Conservation (phyloP, 2,888 invertebrate genomes). For the Tortricodes alternella region DNA sequence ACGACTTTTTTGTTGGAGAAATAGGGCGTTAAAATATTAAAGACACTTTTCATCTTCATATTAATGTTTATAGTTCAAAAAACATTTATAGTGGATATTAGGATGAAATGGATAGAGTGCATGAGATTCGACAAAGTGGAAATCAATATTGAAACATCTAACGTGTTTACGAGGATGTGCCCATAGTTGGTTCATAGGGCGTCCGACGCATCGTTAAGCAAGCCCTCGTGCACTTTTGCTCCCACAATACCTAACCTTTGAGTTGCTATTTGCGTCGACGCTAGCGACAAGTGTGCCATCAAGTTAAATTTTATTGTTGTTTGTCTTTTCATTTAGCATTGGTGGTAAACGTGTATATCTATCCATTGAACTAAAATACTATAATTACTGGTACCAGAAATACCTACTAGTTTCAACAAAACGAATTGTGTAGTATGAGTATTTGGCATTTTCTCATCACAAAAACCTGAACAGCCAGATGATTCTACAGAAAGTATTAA, state of each 20-base stretch:
- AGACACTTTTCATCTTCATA: too few relatives aligned
- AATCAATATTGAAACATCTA: conserved; percentile 24
- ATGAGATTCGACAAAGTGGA: conserved; percentile 8
- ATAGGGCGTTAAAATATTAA: too few relatives aligned
- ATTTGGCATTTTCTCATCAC: too few relatives aligned
- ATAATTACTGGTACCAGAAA: too few relatives aligned
- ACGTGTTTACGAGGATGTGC: conserved; percentile 23
- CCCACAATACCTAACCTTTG: conserved; percentile 70
- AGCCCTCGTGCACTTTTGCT: conserved; percentile 61
- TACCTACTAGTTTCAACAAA: too few relatives aligned
- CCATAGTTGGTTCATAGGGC: conserved; percentile 56
- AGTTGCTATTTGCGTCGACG: conserved; percentile 53
- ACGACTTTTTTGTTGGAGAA: too few relatives aligned
- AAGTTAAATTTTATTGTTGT: conserved; percentile 37
- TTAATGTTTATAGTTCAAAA: too few relatives aligned
- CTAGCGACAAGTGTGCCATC: conserved; percentile 56
- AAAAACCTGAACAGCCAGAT: too few relatives aligned
- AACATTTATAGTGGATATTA: not conserved
- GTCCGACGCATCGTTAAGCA: conserved; percentile 53
- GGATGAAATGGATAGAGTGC: not conserved
- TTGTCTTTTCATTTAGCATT: conserved; percentile 14
- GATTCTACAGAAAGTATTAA: too few relatives aligned
- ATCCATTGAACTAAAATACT: not conserved
- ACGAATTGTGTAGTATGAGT: too few relatives aligned
- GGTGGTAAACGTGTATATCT: not conserved